These are phyloP conservation scores for Calameuta idolon DNA, from an alignment of 2,888 invertebrate genomes.

Conservation along the genomic window DNA sequence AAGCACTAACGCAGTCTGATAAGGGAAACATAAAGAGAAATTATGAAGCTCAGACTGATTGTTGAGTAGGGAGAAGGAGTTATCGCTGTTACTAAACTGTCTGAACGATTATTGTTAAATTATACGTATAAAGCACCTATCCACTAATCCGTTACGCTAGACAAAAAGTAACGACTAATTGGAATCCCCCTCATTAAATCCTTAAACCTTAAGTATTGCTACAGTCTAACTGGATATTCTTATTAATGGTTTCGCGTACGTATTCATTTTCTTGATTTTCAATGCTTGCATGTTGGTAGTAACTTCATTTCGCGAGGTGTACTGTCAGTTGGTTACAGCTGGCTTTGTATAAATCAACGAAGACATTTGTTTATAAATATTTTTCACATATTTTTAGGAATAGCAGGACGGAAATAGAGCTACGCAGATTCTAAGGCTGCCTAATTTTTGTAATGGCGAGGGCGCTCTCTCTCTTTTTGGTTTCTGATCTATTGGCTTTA, in stretches of 20 bases:
- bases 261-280: background rate
- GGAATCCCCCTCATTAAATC: background rate
- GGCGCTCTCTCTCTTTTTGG: background rate
- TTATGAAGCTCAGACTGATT: conserved; percentile 29
- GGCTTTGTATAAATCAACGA: background rate
- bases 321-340: background rate
- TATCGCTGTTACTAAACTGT: conserved; percentile 25
- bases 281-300: background rate
- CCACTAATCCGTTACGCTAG: background rate
- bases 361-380: background rate
- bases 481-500: background rate
- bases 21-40: background rate
- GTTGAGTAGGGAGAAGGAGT: conserved; percentile 19
- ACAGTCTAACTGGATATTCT: background rate
- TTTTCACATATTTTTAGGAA: background rate
- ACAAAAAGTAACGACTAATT: background rate
- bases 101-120: background rate
- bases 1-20: conserved; percentile 34
- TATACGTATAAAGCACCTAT: conserved; percentile 4
- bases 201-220: background rate
- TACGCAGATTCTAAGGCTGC: background rate
- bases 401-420: background rate
- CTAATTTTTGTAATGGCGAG: background rate
- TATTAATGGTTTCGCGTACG: background rate
- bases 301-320: background rate